Conservation (phyloP, 2,797 vertebrate genomes). For the Pteropus rufus region DNA sequence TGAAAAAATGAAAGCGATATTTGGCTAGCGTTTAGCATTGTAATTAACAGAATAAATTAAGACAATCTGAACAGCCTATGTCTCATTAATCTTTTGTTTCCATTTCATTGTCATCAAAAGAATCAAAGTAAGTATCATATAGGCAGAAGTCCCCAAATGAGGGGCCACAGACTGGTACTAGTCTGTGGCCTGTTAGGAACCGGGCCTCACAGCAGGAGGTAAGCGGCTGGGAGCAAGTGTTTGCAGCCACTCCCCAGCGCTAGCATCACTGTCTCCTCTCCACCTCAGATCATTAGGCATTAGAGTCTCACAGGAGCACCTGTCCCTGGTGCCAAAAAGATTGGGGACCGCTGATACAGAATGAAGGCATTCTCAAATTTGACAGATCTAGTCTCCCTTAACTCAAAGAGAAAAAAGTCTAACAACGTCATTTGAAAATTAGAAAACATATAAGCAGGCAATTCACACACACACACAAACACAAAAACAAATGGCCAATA, state of each 20-base stretch:
- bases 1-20: background rate
- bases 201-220: too few species aligned
- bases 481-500: background rate
- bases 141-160: too few species aligned
- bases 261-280: too few species aligned
- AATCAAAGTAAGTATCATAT: background rate
- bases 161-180: too few species aligned
- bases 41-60: background rate
- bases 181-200: too few species aligned
- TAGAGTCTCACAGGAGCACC: too few species aligned
- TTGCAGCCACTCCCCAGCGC: too few species aligned
- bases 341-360: background rate
- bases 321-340: too few species aligned
- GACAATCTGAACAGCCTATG: background rate
- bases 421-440: background rate
- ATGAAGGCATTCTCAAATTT: background rate
- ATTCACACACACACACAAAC: background rate
- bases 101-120: background rate
- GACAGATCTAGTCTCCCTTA: background rate
- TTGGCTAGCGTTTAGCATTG: background rate
- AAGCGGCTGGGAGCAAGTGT: too few species aligned
- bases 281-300: too few species aligned
- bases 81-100: background rate
- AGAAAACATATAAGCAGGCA: background rate
- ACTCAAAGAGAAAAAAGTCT: background rate